phyloP scores from a whole-genome alignment of 2,888 invertebrate genomes.

The Ctenicera cuprea region DNA sequence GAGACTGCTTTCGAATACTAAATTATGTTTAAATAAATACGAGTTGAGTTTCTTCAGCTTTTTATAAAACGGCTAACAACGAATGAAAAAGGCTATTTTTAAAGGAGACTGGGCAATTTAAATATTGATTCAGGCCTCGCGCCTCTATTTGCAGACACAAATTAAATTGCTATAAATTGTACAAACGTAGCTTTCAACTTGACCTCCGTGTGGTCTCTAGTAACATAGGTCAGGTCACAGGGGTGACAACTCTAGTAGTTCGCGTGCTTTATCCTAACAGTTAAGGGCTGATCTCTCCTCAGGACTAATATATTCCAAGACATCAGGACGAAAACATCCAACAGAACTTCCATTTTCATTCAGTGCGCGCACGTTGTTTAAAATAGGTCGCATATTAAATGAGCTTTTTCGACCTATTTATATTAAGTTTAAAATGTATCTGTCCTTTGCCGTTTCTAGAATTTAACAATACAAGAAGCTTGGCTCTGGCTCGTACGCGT shows the following conservation, averaged over 20 bases:
- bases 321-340: not conserved
- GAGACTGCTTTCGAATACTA: too few relatives aligned
- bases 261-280: not conserved
- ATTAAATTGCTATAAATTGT: not conserved
- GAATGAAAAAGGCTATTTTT: too few relatives aligned
- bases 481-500: too few relatives aligned
- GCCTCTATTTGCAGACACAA: not conserved
- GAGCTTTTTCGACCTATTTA: constrained; percentile 8
- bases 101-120: not conserved
- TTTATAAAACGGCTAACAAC: too few relatives aligned
- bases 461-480: not conserved
- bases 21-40: not conserved
- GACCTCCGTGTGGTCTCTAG: constrained; percentile 7
- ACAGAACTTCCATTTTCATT: constrained; percentile 12
- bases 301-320: constrained; percentile 1
- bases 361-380: not conserved
- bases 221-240: constrained; percentile 13
- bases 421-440: constrained; percentile 6
- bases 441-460: not conserved
- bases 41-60: too few relatives aligned
- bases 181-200: constrained; percentile 5
- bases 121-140: not conserved
- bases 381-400: constrained; percentile 24
- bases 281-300: constrained; percentile 8
- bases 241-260: constrained; percentile 3